phyloP scores from a whole-genome alignment of 2,797 vertebrate genomes.

The Sebastes minor region DNA sequence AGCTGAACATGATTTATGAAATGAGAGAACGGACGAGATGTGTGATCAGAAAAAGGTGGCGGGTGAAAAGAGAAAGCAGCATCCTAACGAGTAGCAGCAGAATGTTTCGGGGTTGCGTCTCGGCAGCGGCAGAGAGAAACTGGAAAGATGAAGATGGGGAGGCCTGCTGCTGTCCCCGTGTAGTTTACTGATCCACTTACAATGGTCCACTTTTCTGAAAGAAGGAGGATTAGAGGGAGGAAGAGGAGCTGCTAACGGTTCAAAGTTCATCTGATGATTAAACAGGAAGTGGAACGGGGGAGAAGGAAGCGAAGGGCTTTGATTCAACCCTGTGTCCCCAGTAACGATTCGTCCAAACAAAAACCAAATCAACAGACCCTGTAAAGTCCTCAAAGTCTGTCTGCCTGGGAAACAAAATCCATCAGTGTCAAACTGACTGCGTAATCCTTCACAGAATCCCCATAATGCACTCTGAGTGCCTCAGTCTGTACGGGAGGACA shows the following conservation, averaged over 20 bases:
- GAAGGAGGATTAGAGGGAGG: conserved; percentile 26
- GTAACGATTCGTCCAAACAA: conserved; percentile 25
- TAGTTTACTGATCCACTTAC: conserved; percentile 27
- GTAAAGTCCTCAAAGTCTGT: conserved; percentile 54
- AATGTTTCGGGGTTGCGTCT: not conserved
- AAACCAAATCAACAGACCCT: conserved; percentile 41
- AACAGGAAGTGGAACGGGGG: conserved; percentile 28
- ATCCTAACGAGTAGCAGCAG: conserved; percentile 60
- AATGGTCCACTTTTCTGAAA: conserved; percentile 26
- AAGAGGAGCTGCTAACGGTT: conserved; percentile 31
- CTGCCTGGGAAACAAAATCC: conserved; percentile 29
- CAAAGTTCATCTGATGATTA: conserved; percentile 56
- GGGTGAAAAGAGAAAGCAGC: conserved; percentile 43
- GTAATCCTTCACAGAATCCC: conserved; percentile 24
- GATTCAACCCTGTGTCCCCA: conserved; percentile 65
- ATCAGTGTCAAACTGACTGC: conserved; percentile 41
- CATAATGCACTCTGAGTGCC: conserved; percentile 6
- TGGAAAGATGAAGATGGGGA: conserved; percentile 15
- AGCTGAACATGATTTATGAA: conserved; percentile 1
- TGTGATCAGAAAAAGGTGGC: conserved; percentile 9
- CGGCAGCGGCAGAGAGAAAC: not conserved
- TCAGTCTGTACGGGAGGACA: conserved; percentile 23
- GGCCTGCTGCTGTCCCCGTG: conserved; percentile 24
- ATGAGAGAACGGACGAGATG: not conserved
- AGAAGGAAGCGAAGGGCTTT: conserved; percentile 34